Evolutionary conservation across 1,140 invertebrate species (phyloP).

Genomic region (Drosophila bifasciata): DNA sequence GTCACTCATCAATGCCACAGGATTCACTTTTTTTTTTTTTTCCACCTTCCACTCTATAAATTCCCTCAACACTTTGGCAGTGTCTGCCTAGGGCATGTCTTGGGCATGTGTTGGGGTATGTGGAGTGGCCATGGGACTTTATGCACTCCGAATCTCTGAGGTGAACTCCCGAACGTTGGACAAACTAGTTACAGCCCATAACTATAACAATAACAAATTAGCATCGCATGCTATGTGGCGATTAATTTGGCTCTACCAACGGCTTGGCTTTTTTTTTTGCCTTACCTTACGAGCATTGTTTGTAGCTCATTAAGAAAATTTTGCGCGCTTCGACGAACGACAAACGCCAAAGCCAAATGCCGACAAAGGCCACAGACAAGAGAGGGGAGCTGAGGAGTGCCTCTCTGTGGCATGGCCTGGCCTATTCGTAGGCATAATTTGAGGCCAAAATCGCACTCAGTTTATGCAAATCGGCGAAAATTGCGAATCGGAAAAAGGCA

Average conservation of each 20-base stretch:
- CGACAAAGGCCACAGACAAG: slow-evolving; percentile 54
- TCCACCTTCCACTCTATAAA: too few species aligned
- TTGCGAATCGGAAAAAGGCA: slow-evolving; percentile 51
- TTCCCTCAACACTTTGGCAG: too few species aligned
- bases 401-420: too few species aligned
- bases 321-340: slow-evolving; percentile 68
- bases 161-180: neutral
- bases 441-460: slow-evolving; percentile 58
- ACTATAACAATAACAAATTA: slow-evolving; percentile 75
- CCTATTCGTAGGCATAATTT: slow-evolving; percentile 54
- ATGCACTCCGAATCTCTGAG: too few species aligned
- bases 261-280: neutral
- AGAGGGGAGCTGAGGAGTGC: too few species aligned
- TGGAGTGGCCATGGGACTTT: too few species aligned
- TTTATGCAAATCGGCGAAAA: slow-evolving; percentile 68
- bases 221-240: slow-evolving; percentile 63
- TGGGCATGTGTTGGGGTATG: too few species aligned
- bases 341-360: slow-evolving; percentile 38
- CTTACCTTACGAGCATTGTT: slow-evolving; percentile 64
- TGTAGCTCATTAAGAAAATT: slow-evolving; percentile 77
- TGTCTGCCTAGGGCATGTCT: too few species aligned
- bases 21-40: too few species aligned
- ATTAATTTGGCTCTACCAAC: slow-evolving; percentile 63
- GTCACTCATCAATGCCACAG: too few species aligned
- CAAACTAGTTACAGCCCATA: slow-evolving; percentile 54